A percentile compares a stretch with the other conserved stretches of the same genome.
These are phyloP conservation scores for Solen grandis DNA, from an alignment of 1,140 invertebrate genomes.

Conservation along the genomic window DNA sequence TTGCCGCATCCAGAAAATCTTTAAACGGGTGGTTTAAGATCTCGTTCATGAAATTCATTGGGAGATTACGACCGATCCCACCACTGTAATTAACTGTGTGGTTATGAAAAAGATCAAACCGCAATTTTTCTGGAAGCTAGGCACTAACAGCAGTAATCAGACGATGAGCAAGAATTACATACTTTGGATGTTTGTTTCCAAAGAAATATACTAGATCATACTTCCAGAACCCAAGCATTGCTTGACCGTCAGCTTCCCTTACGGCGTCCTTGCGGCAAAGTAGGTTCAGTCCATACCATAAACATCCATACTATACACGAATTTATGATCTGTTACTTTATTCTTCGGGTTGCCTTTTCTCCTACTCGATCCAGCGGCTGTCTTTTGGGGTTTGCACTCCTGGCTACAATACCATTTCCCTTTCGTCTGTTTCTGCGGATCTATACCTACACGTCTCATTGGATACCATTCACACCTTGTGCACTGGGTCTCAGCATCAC, in stretches of 20 bases:
- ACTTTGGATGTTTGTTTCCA: conserved; percentile 46
- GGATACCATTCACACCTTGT: conserved; percentile 32
- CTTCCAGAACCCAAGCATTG: conserved; percentile 51
- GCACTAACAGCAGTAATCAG: too few relatives aligned
- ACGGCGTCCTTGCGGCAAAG: conserved; percentile 57
- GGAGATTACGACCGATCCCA: too few relatives aligned
- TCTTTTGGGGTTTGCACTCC: not conserved
- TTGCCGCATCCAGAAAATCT: conserved; percentile 47
- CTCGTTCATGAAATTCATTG: too few relatives aligned
- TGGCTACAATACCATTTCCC: conserved; percentile 32
- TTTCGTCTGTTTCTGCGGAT: not conserved
- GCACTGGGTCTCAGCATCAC: not conserved
- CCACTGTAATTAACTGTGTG: conserved; percentile 53
- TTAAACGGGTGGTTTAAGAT: too few relatives aligned
- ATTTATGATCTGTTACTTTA: conserved; percentile 2
- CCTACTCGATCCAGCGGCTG: not conserved
- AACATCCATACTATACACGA: conserved; percentile 25
- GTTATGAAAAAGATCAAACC: conserved; percentile 46
- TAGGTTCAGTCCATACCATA: conserved; percentile 60
- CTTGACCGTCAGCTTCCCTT: conserved; percentile 58
- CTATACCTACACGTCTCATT: not conserved
- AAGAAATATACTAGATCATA: conserved; percentile 56
- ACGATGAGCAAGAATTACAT: conserved; percentile 49
- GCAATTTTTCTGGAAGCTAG: conserved; percentile 43
- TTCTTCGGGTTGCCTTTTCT: not conserved